A percentile compares a stretch with the other conserved stretches of the same genome.
phyloP scores from a whole-genome alignment of 2,888 invertebrate species.

The Drosophila parthenogenetica region DNA sequence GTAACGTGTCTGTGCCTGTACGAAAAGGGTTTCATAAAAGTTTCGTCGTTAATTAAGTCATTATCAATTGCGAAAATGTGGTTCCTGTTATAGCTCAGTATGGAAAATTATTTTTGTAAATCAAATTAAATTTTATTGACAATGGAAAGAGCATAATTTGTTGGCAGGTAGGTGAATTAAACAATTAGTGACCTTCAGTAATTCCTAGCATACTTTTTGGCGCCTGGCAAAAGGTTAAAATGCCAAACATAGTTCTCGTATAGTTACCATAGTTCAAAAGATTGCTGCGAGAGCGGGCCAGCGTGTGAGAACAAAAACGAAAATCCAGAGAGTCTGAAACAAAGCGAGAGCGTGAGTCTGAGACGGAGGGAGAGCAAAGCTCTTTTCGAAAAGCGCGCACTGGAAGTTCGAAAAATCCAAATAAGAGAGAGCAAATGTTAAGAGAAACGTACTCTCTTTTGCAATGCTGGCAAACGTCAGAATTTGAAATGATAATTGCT shows the following conservation, averaged over 20 bases:
- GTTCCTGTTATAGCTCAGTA: neutral
- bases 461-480: conserved; percentile 63
- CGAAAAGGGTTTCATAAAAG: conserved; percentile 29
- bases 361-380: too few species aligned
- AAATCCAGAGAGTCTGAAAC: neutral
- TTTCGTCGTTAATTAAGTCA: conserved; percentile 69
- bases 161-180: conserved; percentile 63
- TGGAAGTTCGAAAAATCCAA: conserved; percentile 60
- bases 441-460: conserved; percentile 51
- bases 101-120: conserved; percentile 3
- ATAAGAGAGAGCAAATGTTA: conserved; percentile 14
- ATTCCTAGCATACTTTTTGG: conserved; percentile 56
- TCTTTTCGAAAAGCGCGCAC: conserved; percentile 24
- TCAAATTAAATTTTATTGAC: conserved; percentile 20
- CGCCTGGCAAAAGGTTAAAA: conserved; percentile 72
- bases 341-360: conserved; percentile 11
- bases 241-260: conserved; percentile 64
- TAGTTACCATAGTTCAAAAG: conserved; percentile 48
- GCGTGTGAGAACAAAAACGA: conserved; percentile 13
- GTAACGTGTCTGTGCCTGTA: conserved; percentile 9
- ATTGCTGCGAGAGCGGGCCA: conserved; percentile 24
- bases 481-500: conserved; percentile 79
- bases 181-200: conserved; percentile 78
- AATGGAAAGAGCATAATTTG: conserved; percentile 20
- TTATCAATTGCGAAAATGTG: conserved; percentile 66